These are phyloP conservation scores for Sciurus carolinensis DNA, from an alignment of 2,797 vertebrate species.

Conservation along the genomic window DNA sequence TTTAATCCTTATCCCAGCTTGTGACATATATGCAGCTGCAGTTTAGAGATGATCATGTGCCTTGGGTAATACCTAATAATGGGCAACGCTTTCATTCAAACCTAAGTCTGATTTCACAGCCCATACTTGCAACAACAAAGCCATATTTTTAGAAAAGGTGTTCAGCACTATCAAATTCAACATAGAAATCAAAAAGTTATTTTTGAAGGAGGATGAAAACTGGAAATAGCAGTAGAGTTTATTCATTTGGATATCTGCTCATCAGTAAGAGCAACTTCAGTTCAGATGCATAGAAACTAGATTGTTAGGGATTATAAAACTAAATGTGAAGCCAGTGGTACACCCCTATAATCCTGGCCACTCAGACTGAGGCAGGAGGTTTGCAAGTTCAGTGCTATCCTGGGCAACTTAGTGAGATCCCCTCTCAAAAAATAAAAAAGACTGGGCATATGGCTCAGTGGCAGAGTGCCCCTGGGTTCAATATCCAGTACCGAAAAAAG, in stretches of 20 bases:
- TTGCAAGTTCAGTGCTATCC: too few relatives aligned
- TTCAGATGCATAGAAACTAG: background rate
- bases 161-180: background rate
- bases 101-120: background rate
- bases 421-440: too few relatives aligned
- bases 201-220: background rate
- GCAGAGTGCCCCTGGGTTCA: too few relatives aligned
- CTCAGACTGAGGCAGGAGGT: too few relatives aligned
- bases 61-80: background rate
- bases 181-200: background rate
- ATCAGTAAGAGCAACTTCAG: background rate
- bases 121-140: background rate
- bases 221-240: background rate
- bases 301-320: background rate
- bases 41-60: background rate
- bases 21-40: background rate
- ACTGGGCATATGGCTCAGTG: too few relatives aligned
- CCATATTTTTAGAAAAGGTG: background rate
- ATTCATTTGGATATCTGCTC: slow-evolving; percentile 7
- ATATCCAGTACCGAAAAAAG: too few relatives aligned
- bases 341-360: background rate
- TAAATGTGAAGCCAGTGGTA: background rate
- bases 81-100: background rate
- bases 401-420: too few relatives aligned
- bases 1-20: background rate